Evolutionary conservation across 1,140 invertebrate genomes (phyloP), one percentile per base, ranked within the genome.

Genomic region (Venustaconcha ellipsiformis): DNA sequence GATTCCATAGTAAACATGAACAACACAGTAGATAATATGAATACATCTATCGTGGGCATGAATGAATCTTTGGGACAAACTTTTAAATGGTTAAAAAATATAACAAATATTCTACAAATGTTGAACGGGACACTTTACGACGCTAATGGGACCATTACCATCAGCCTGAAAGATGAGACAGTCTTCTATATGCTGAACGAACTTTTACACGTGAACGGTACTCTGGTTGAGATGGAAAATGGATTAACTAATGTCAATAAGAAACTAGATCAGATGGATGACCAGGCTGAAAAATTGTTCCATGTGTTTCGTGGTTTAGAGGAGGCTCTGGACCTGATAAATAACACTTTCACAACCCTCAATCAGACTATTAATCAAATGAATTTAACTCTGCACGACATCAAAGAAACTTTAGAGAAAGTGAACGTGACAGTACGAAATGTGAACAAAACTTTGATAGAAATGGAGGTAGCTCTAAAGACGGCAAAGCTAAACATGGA

Each of bases 121-220:
- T 77, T 77, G 17, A 68, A 77, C 57, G 56, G 67, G 37, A 30
- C 58, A 18, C 23, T 67, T 14, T 30, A 67, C 6, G 30, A 58
- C 18, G 58, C 63, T n/a, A 67, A 72, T 62, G n/a, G 56, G 20
- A 20, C 57, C 12, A 60, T 77, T 14, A 17, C 30, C 26, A 23
- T 77, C 14, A 68, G 37, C 63, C 37, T 77, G 6, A 37, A 59
- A 15, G 67, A 77, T 20, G 67, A 71, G 63, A 70, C 58, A n/a
- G 48, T 77, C 17, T 57, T 77, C 59, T 70, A 71, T 26, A 77
- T 70, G 3, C n/a, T 77, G 15, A 55, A 70, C 17, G 67, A 72
- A 57, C 70, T 77, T 5, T 59, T 77, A n/a, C 59, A 77, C 67
- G 67, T 77, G 75, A 77, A 77, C 59, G 70, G 70, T 0, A 77